Evolutionary conservation across 1,140 invertebrate species (phyloP).

Genomic region (Macrosteles quadrilineatus): DNA sequence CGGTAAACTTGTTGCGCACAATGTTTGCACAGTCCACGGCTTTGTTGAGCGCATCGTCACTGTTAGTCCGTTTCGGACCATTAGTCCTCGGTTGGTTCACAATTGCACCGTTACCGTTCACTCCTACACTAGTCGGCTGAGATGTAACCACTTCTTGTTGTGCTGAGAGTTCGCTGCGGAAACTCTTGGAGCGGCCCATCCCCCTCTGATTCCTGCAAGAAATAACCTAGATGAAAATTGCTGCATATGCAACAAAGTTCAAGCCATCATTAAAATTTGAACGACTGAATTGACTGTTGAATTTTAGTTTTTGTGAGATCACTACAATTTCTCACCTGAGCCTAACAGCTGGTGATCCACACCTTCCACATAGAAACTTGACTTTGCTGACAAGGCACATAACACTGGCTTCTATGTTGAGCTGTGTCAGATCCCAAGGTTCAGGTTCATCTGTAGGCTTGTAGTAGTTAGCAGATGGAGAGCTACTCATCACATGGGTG

Average conservation of each 20-base stretch:
- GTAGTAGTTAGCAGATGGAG: slow-evolving; percentile 78
- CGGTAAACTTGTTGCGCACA: slow-evolving; percentile 70
- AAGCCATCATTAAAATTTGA: no score
- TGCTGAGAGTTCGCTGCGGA: slow-evolving; percentile 40
- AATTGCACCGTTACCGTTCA: slow-evolving; percentile 26
- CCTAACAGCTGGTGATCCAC: slow-evolving; percentile 69
- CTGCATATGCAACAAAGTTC: no score
- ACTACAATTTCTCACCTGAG: no score
- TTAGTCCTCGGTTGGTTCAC: slow-evolving; percentile 42
- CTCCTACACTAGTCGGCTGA: slow-evolving; percentile 50
- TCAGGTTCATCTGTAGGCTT: slow-evolving; percentile 82
- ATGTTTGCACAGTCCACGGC: slow-evolving; percentile 46
- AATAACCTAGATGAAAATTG: no score
- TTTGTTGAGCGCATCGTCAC: slow-evolving; percentile 49
- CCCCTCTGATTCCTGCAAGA: slow-evolving; percentile 46
- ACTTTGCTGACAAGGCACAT: slow-evolving; percentile 83
- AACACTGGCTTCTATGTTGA: slow-evolving; percentile 87
- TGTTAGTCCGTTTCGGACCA: slow-evolving; percentile 38
- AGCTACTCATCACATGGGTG: slow-evolving; percentile 71
- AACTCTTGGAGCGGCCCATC: slow-evolving; percentile 48
- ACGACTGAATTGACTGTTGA: no score
- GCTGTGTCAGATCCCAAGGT: slow-evolving; percentile 83
- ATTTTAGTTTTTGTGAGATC: no score
- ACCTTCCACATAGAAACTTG: slow-evolving; percentile 71
- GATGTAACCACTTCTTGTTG: slow-evolving; percentile 47